These are phyloP conservation scores for Abrostola tripartita DNA, from an alignment of 2,888 invertebrate species.

Conservation along the genomic window DNA sequence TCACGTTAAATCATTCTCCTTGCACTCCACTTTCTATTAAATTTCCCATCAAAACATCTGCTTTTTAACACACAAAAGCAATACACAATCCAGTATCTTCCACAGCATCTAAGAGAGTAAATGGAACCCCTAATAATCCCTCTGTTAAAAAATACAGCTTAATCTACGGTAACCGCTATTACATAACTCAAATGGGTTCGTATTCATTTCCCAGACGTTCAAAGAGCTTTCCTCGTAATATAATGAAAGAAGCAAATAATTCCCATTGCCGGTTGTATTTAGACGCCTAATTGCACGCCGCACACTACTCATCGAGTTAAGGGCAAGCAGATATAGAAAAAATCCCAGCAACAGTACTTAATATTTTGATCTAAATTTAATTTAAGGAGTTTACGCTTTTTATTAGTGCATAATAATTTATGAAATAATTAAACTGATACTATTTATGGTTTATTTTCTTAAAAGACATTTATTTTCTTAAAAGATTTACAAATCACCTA, in stretches of 20 bases:
- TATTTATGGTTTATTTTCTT: too few species aligned
- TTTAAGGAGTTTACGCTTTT: too few species aligned
- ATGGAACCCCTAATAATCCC: conserved; percentile 16
- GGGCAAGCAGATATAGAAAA: conserved; percentile 32
- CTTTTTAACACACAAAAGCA: background rate
- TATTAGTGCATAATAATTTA: too few species aligned
- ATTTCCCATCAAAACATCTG: too few species aligned
- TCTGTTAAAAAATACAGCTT: conserved; percentile 29
- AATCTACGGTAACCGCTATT: conserved; percentile 23
- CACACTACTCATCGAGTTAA: conserved; percentile 57
- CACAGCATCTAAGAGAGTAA: conserved; percentile 1
- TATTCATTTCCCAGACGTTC: conserved; percentile 38
- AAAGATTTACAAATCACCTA: too few species aligned
- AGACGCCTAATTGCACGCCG: conserved; percentile 67
- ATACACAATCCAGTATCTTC: background rate
- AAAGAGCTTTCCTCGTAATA: conserved; percentile 30
- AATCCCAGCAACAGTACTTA: background rate
- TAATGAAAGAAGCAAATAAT: conserved; percentile 59
- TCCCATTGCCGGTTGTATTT: conserved; percentile 60
- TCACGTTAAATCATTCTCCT: too few species aligned
- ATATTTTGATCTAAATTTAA: too few species aligned
- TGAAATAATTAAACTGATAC: too few species aligned
- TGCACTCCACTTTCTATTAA: too few species aligned
- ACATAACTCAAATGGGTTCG: conserved; percentile 35
- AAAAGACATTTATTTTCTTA: too few species aligned